Percentiles rank a stretch among this genome's conserved stretches.
Evolutionary conservation across 2,797 vertebrate species (phyloP).

Genomic region (Cuniculus paca): DNA sequence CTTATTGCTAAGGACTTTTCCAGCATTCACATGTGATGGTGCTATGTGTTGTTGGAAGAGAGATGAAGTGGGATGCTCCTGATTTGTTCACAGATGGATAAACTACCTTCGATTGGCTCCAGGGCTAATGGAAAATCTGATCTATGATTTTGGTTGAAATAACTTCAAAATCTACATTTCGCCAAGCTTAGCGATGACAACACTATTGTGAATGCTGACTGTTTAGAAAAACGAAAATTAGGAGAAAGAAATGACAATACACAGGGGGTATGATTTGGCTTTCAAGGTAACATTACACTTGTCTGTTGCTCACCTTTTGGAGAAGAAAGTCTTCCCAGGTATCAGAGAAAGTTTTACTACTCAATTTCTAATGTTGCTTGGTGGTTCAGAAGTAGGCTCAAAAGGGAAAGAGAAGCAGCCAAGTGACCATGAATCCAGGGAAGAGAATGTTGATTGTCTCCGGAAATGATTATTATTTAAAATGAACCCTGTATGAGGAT

Average conservation of each 20-base stretch:
- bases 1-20: not conserved
- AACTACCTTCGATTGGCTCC: slow-evolving; percentile 9
- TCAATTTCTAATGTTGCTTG: not conserved
- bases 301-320: not conserved
- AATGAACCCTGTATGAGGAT: not conserved
- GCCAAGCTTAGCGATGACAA: not conserved
- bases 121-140: not conserved
- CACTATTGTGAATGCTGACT: not conserved
- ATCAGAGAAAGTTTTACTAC: not conserved
- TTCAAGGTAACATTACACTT: slow-evolving; percentile 20
- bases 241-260: not conserved
- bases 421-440: not conserved
- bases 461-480: not conserved
- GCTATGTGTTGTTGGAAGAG: slow-evolving; percentile 9
- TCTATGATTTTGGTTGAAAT: not conserved
- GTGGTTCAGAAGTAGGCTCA: not conserved
- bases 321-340: slow-evolving; percentile 24
- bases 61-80: not conserved
- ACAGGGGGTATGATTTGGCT: not conserved
- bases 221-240: slow-evolving; percentile 57
- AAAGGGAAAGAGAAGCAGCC: slow-evolving; percentile 5
- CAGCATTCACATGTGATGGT: not conserved
- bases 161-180: not conserved
- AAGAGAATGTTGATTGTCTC: not conserved
- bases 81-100: slow-evolving; percentile 32